Percentiles rank a stretch among this genome's conserved stretches.
phyloP scores from a whole-genome alignment of 2,797 vertebrate species.

The Brachyalestes nurse region DNA sequence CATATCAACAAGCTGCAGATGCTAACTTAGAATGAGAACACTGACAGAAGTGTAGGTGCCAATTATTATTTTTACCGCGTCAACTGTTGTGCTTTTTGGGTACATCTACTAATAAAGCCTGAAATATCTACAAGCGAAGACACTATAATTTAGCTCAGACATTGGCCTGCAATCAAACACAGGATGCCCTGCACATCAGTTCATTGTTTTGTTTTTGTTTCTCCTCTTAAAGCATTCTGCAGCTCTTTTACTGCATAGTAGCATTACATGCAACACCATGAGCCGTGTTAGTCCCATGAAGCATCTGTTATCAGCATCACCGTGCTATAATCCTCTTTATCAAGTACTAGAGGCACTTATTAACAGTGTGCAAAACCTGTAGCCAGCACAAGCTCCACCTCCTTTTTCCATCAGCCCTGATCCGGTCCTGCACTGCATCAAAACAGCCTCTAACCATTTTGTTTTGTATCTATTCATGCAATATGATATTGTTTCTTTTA shows the following conservation, averaged over 20 bases:
- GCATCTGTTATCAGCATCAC: conserved; percentile 52
- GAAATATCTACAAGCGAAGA: neutral
- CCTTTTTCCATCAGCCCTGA: conserved; percentile 11
- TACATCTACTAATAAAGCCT: too few species aligned
- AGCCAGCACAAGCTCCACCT: neutral
- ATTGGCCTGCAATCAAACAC: neutral
- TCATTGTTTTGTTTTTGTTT: neutral
- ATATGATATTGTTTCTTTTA: neutral
- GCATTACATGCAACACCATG: conserved; percentile 68
- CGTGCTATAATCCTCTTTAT: conserved; percentile 71
- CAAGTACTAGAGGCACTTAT: conserved; percentile 59
- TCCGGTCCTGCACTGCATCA: neutral
- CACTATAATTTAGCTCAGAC: neutral
- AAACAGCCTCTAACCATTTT: neutral
- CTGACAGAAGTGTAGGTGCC: neutral
- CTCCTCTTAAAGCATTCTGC: neutral
- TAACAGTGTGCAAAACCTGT: conserved; percentile 38
- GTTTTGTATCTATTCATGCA: neutral
- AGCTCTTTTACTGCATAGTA: conserved; percentile 29
- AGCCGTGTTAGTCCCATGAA: conserved; percentile 50
- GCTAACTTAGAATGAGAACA: neutral
- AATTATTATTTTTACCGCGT: neutral
- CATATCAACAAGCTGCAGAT: too few species aligned
- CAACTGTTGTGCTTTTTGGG: too few species aligned
- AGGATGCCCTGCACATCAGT: neutral